Evolutionary conservation across 1,140 invertebrate genomes (phyloP), one percentile per base, ranked within the genome.

Genomic region (Palaemon carinicauda): DNA sequence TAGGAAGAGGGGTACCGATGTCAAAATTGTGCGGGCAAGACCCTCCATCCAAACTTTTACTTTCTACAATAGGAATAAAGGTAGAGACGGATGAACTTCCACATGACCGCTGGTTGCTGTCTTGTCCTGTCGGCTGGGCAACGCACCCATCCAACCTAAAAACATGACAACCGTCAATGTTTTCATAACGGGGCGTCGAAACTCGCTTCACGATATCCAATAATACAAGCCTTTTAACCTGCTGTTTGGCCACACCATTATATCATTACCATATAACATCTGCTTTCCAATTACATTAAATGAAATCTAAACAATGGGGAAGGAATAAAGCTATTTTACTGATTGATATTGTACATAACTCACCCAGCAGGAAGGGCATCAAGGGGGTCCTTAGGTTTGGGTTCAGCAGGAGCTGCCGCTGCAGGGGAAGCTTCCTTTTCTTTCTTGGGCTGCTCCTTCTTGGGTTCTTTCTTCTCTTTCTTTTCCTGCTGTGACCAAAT

Each of bases 351-450:
- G 14, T 50, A 41, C 10, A 29, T 78, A 15, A 54, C 88, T 86
- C 41, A 89, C 88, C 88, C 88, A 15, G 81, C 88, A 74, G 97
- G 97, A 91, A 98, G 92, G 1, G 93, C 91, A 91, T 96, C 96
- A 91, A 99, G 98, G 31, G 98, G 98, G 94, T 99, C 97, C 91
- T 96, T 97, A 15, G 94, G 94, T 92, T 97, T 97, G 51, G 96
- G 96, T 90, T 97, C 95, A 27, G 93, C 93, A 73, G 95, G 94
- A 27, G 96, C n/a, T n/a, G n/a, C n/a, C n/a, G n/a, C 91, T 81
- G 90, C 89, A 14, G 92, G 91, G 90, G 93, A 92, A 80, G 92
- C 91, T 88, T 92, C 92, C 90, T 93, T 93, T 90, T 94, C 93
- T 56, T 92, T 90, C 88, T 93, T 91, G 89, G 94, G 93, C 60